Conservation (phyloP, 1,140 invertebrate genomes). For the Brevipalpus yothersi region DNA sequence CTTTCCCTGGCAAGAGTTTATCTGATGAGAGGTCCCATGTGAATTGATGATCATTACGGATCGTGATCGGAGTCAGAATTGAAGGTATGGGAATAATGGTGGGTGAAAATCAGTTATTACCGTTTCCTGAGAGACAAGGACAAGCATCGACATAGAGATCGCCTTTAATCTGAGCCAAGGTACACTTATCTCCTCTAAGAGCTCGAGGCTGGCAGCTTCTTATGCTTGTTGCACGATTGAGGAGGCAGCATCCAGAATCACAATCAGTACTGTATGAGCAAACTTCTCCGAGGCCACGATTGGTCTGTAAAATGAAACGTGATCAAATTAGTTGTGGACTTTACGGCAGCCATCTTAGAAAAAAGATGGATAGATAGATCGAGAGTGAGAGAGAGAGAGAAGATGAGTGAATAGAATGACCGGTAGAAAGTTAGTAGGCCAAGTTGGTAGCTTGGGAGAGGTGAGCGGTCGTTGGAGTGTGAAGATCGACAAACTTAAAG, state of each 20-base stretch:
- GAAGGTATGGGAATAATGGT: too few species aligned
- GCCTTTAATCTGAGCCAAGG: slow-evolving; percentile 10
- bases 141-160: slow-evolving; percentile 11
- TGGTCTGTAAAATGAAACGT: neutral
- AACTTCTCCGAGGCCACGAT: slow-evolving; percentile 7
- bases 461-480: neutral
- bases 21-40: too few species aligned
- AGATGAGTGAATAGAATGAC: too few species aligned
- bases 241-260: slow-evolving; percentile 8
- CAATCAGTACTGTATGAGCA: slow-evolving; percentile 10
- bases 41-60: too few species aligned
- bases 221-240: slow-evolving; percentile 9
- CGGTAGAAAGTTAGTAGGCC: too few species aligned
- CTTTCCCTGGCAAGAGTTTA: too few species aligned
- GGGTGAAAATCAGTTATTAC: neutral
- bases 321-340: too few species aligned
- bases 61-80: too few species aligned
- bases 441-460: neutral
- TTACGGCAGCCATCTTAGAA: too few species aligned
- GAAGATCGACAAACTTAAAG: neutral
- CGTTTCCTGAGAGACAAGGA: slow-evolving; percentile 9
- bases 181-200: slow-evolving; percentile 8
- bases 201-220: slow-evolving; percentile 10
- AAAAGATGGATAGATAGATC: too few species aligned
- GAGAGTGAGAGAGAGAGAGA: too few species aligned